These are phyloP conservation scores for Tipula helvola DNA, from an alignment of 2,888 invertebrate genomes.

Conservation along the genomic window DNA sequence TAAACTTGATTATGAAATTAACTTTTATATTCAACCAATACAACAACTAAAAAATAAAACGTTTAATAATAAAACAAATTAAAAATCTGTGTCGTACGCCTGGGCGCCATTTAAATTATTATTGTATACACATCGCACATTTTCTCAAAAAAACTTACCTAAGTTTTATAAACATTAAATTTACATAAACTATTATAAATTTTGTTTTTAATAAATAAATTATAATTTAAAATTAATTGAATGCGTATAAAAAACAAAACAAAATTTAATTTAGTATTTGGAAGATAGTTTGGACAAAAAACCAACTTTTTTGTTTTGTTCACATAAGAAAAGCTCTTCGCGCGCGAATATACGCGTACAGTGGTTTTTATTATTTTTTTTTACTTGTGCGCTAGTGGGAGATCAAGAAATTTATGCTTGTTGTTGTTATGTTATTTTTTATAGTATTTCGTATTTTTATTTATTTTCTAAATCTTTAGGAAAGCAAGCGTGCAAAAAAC, in stretches of 20 bases:
- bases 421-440: neutral
- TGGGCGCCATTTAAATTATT: neutral
- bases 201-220: neutral
- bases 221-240: neutral
- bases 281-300: neutral
- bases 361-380: neutral
- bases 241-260: neutral
- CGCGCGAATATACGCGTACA: neutral
- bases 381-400: neutral
- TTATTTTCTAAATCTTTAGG: neutral
- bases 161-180: neutral
- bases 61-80: neutral
- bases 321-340: neutral
- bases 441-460: neutral
- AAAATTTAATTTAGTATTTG: neutral
- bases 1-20: neutral
- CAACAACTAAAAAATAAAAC: neutral
- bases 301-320: neutral
- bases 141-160: neutral
- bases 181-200: neutral
- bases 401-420: neutral
- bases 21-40: neutral
- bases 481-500: neutral
- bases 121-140: neutral
- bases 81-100: neutral